phyloP scores from a whole-genome alignment of 2,797 vertebrate species.

The Labroides dimidiatus region DNA sequence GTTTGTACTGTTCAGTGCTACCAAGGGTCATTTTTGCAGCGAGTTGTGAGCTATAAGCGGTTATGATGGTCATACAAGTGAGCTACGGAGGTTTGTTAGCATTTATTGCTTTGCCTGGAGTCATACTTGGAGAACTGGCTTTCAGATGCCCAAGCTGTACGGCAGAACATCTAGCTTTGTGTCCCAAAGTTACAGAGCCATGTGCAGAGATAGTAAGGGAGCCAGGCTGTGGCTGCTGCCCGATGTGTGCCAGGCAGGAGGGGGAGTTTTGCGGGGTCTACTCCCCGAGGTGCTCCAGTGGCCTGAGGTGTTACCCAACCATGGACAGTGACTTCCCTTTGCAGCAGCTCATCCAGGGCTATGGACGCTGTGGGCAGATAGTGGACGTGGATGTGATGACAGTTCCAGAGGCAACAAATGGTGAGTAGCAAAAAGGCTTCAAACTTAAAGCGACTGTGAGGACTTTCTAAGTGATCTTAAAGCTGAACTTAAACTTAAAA shows the following conservation, averaged over 20 bases:
- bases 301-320: slow-evolving; percentile 90
- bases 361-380: slow-evolving; percentile 86
- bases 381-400: slow-evolving; percentile 77
- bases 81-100: slow-evolving; percentile 64
- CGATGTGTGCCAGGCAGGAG: slow-evolving; percentile 88
- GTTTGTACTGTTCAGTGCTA: slow-evolving; percentile 49
- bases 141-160: slow-evolving; percentile 87
- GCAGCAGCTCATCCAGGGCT: slow-evolving; percentile 89
- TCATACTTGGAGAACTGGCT: slow-evolving; percentile 81
- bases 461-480: too few species aligned
- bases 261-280: slow-evolving; percentile 93
- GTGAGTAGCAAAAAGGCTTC: slow-evolving; percentile 74
- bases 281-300: slow-evolving; percentile 88
- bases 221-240: slow-evolving; percentile 95
- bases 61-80: slow-evolving; percentile 61
- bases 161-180: slow-evolving; percentile 81
- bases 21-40: slow-evolving; percentile 43
- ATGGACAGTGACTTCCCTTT: slow-evolving; percentile 86
- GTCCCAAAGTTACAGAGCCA: slow-evolving; percentile 71
- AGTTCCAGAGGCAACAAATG: slow-evolving; percentile 78
- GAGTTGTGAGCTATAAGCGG: slow-evolving; percentile 5
- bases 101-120: slow-evolving; percentile 68
- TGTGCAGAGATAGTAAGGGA: slow-evolving; percentile 91
- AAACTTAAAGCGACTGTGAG: too few species aligned
- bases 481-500: too few species aligned